Base-by-base conservation (phyloP, 2,888 invertebrate genomes). In the Drosophila setosimentum region DNA sequence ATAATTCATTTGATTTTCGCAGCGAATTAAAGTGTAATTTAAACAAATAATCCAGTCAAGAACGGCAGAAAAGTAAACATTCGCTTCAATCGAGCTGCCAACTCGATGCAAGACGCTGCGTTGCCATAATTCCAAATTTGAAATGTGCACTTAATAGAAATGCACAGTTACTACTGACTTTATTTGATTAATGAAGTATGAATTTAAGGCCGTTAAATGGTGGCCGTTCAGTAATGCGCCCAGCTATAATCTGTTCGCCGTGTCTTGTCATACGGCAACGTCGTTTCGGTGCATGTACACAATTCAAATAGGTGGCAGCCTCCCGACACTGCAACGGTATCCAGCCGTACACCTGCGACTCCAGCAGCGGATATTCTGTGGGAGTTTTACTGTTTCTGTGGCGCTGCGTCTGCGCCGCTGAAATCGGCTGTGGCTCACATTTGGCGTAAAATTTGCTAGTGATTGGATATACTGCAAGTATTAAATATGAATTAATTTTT, bases 311-410 rank as follows among this genome's bases (percentile, higher is more conserved):
- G 32, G 68, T 73, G 11, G 87, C 53, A 18, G 66, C 67, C 18
- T 84, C 71, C 1, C 51, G 68, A 11, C 73, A 71, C 33, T 77
- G 73, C 6, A 75, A 37, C n/a, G 92, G 92, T 60, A 91, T 64
- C 92, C 93, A 93, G 29, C 93, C 93, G 35, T 92, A 92, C 5
- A 81, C 82, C 73, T 92, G 91, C 8, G 91, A 92, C 70, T 92
- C 92, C 24, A 92, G 76, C 7, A 87, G 27, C 3, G 92, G 92
- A 37, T 83, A 69, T 13, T 78, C 82, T 16, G 58, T 6, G 0
- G 30, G 37, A 29, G 78, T 63, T 30, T 67, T 73, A 37, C 21
- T 45, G 13, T 69, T 61, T 16, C 70, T 78, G n/a, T 70, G 73
- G 1, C 87, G 81, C 42, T 80, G 77, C 21, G 71, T 37, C 33